phyloP scores from a whole-genome alignment of 64 coral and sea anemone species.

The Stichodactyla helianthus region DNA sequence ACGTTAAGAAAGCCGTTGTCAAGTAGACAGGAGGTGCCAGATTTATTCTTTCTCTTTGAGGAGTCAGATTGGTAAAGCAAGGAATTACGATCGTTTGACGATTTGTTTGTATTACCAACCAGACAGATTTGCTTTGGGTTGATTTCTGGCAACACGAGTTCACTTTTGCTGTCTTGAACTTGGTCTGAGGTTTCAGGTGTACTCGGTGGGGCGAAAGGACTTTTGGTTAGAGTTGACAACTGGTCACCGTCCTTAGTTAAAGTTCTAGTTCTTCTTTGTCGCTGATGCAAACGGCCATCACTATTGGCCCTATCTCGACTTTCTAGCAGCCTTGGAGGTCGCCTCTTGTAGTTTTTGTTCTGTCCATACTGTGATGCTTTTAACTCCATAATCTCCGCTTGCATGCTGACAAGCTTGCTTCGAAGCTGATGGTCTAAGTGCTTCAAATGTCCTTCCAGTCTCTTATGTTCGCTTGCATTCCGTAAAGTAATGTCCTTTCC shows the following conservation, averaged over 20 bases:
- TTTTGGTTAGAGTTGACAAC: not conserved
- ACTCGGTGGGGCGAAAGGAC: not conserved
- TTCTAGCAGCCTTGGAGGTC: not conserved
- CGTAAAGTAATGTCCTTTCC: slow-evolving; percentile 61
- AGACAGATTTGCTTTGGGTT: slow-evolving; percentile 4
- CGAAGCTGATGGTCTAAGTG: slow-evolving; percentile 59
- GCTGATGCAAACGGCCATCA: not conserved
- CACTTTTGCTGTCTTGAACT: not conserved
- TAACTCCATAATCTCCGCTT: slow-evolving; percentile 72
- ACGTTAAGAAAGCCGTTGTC: not conserved
- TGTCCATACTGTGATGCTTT: slow-evolving; percentile 36
- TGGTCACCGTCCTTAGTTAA: not conserved
- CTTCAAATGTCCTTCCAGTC: slow-evolving; percentile 61
- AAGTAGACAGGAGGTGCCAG: not conserved
- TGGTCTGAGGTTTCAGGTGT: not conserved
- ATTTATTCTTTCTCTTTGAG: not conserved
- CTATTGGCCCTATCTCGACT: not conserved
- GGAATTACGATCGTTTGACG: not conserved
- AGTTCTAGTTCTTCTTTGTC: not conserved
- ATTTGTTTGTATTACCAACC: slow-evolving; percentile 17
- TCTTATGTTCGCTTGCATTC: slow-evolving; percentile 64
- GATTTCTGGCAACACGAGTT: slow-evolving; percentile 44
- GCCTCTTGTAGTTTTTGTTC: not conserved
- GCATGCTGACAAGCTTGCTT: slow-evolving; percentile 59
- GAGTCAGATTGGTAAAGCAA: not conserved